Percentiles rank a stretch among this genome's conserved stretches.
Conservation (phyloP, 2,888 invertebrate genomes). For the Mantis religiosa region DNA sequence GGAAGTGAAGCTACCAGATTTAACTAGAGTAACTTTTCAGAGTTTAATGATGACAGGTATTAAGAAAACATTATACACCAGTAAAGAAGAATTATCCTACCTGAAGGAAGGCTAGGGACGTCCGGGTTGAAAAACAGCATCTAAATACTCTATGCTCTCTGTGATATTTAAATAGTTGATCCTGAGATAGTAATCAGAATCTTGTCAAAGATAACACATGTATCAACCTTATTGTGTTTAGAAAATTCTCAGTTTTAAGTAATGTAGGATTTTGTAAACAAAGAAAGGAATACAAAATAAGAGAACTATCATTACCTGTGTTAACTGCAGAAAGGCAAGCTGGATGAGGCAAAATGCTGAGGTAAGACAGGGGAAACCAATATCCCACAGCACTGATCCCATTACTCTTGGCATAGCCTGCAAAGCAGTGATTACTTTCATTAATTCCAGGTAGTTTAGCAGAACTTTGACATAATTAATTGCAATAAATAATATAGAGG, state of each 20-base stretch:
- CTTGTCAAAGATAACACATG: no score
- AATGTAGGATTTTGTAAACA: not conserved
- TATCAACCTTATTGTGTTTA: no score
- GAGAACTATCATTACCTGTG: constrained; percentile 43
- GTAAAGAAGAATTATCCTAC: no score
- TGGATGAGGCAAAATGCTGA: constrained; percentile 55
- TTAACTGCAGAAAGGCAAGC: constrained; percentile 53
- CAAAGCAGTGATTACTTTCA: constrained; percentile 25
- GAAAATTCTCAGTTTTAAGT: not conserved
- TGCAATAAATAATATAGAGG: not conserved
- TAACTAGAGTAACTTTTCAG: no score
- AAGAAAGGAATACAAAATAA: not conserved
- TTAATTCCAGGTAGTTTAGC: not conserved
- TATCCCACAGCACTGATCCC: constrained; percentile 51
- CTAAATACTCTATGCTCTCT: no score
- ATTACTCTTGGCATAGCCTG: constrained; percentile 50
- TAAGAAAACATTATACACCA: no score
- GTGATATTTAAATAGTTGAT: no score
- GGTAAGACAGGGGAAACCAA: constrained; percentile 54
- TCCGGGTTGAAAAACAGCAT: no score
- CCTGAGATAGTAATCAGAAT: no score
- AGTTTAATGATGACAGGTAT: no score
- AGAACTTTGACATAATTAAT: not conserved
- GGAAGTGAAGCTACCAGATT: no score
- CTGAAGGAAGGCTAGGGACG: no score